Percentiles rank a stretch among this genome's conserved stretches.
Evolutionary conservation across 2,888 invertebrate species (phyloP).

Genomic region (Geophilus truncorum): DNA sequence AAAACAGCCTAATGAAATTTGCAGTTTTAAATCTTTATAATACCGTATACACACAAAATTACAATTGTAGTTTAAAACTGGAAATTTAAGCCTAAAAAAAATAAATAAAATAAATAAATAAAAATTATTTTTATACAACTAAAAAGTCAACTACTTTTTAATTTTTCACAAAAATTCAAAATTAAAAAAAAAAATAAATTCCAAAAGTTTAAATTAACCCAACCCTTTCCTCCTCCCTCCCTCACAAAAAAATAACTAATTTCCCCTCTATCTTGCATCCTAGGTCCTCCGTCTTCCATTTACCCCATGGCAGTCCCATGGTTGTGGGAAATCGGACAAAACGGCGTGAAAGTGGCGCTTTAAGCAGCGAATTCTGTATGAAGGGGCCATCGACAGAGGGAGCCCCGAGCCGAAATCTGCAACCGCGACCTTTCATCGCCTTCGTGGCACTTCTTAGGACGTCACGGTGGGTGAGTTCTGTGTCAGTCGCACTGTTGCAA

Average conservation of each 20-base stretch:
- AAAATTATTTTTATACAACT: not conserved
- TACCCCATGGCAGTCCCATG: no score
- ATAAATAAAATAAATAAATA: not conserved
- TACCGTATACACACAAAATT: no score
- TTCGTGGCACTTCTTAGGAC: constrained; percentile 10
- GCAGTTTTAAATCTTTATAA: no score
- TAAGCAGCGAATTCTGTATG: not conserved
- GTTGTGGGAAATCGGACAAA: not conserved
- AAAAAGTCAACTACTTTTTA: not conserved
- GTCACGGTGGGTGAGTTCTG: constrained; percentile 3
- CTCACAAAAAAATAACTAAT: no score
- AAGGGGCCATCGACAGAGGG: not conserved
- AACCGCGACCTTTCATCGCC: not conserved
- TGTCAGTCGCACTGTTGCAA: not conserved
- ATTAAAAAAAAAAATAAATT: not conserved
- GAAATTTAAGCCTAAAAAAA: not conserved
- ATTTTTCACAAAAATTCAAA: not conserved
- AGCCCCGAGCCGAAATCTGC: not conserved
- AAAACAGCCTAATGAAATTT: no score
- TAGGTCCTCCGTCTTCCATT: no score
- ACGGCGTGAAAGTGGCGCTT: constrained; percentile 1
- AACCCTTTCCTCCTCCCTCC: no score
- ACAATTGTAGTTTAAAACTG: no score
- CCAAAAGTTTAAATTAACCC: no score
- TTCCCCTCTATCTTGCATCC: no score